Conservation (phyloP, 2,113 vertebrate species). For the Anolis carolinensis region DNA sequence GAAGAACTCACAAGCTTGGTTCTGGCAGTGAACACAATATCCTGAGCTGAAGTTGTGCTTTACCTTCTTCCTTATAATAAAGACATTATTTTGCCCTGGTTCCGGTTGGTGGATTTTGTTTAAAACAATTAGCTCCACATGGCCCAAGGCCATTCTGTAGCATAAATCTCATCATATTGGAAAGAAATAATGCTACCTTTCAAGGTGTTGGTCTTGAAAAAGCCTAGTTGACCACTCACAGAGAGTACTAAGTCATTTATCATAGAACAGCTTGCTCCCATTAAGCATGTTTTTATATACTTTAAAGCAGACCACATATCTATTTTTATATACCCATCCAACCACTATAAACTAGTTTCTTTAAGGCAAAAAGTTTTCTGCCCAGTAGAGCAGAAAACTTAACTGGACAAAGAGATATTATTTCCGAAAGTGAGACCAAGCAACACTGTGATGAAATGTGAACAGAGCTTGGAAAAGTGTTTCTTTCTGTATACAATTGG, state of each 20-base stretch:
- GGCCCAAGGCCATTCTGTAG: background rate
- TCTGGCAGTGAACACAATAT: background rate
- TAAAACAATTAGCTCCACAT: background rate
- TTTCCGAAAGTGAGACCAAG: background rate
- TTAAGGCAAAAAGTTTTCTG: background rate
- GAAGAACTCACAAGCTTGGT: background rate
- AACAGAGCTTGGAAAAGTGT: background rate
- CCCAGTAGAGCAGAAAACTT: constrained; percentile 16
- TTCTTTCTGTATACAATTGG: background rate
- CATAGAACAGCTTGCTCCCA: background rate
- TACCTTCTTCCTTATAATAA: background rate
- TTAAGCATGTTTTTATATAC: background rate
- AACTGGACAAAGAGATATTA: background rate
- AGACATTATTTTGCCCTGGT: background rate
- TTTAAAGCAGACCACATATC: background rate
- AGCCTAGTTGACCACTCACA: background rate
- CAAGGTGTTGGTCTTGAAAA: background rate
- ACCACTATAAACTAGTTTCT: background rate
- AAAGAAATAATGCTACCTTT: background rate
- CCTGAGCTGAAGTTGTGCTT: background rate
- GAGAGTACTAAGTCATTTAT: background rate
- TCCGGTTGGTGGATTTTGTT: background rate
- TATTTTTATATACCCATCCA: background rate
- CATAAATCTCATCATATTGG: background rate
- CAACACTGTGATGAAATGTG: background rate